Evolutionary conservation across 2,888 invertebrate genomes (phyloP), one percentile per base, ranked within the genome.

Genomic region (Phyllotreta cruciferae): DNA sequence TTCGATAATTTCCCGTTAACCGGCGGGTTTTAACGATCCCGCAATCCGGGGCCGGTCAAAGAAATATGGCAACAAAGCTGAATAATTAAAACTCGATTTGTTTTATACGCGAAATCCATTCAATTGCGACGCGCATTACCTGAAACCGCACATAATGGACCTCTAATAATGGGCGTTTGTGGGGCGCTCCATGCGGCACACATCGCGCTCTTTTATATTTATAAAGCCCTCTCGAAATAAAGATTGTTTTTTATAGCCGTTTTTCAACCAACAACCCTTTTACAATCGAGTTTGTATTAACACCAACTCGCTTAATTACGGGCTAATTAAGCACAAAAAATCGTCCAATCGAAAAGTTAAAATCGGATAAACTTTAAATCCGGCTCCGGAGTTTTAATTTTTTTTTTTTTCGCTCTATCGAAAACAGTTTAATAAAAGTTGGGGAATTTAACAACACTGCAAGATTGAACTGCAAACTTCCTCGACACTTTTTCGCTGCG

Each of bases 61-160:
- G 24, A 24, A 24, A 47, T 47, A 50, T 50, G 50, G 45, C 49
- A 58, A 58, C 39, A 41, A 34, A 34, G 57, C 41, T 10, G 5
- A 11, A 58, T 11, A 58, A 58, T 58, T 50, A 50, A 50, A 35
- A 38, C 35, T 41, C 57, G 50, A 49, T 50, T 60, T 47, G 55
- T 60, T 64, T 61, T 61, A 50, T 53, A 39, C 56, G 55, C 37
- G 34, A 37, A 45, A 61, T 53, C 56, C 61, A 60, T 64, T 61
- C 45, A 49, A 60, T 64, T 64, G 60, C 37, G 54, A 41, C 47
- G 56, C 64, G 50, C 64, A 53, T 64, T 64, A 64, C 64, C 61
- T 62, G 57, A 39, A 55, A 62, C 65, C 54, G 47, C 65, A 58
- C 55, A 65, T 62, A 65, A 65, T 65, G 62, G 65, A 58, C 45